Percentiles rank a stretch among this genome's conserved stretches.
Conservation (phyloP, 2,888 invertebrate genomes). For the Dasysyrphus tricinctus region DNA sequence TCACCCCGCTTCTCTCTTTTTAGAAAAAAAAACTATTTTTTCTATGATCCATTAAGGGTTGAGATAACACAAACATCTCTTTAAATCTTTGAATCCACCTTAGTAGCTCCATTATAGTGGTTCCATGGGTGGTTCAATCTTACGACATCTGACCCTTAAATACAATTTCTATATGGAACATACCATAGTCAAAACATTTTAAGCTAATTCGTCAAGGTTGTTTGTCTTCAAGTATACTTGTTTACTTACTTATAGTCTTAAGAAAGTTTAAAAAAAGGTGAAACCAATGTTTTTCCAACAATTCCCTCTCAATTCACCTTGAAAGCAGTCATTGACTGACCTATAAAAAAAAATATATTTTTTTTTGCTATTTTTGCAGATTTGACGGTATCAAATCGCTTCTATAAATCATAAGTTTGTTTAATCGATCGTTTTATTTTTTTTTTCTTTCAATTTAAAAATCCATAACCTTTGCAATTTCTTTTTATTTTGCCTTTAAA, state of each 20-base stretch:
- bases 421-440: slow-evolving; percentile 18
- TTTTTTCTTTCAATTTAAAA: slow-evolving; percentile 6
- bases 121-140: too few species aligned
- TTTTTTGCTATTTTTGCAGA: neutral
- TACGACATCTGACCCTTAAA: too few species aligned
- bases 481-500: slow-evolving; percentile 1
- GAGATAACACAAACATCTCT: too few species aligned
- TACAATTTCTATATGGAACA: too few species aligned
- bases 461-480: slow-evolving; percentile 24
- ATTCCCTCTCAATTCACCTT: neutral
- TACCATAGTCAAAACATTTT: too few species aligned
- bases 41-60: too few species aligned
- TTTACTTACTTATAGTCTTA: neutral
- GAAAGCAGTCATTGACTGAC: neutral
- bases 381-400: neutral
- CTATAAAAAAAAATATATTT: neutral
- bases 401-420: slow-evolving; percentile 8
- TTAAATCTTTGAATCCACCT: too few species aligned
- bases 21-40: too few species aligned
- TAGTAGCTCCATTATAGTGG: too few species aligned
- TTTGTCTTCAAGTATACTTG: too few species aligned
- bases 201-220: too few species aligned
- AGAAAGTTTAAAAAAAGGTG: neutral
- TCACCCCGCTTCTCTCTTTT: too few species aligned
- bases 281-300: neutral